Percentiles rank a stretch among this genome's conserved stretches.
These are phyloP conservation scores for Drosophila diplacantha DNA, from an alignment of 2,888 invertebrate genomes.

Conservation along the genomic window DNA sequence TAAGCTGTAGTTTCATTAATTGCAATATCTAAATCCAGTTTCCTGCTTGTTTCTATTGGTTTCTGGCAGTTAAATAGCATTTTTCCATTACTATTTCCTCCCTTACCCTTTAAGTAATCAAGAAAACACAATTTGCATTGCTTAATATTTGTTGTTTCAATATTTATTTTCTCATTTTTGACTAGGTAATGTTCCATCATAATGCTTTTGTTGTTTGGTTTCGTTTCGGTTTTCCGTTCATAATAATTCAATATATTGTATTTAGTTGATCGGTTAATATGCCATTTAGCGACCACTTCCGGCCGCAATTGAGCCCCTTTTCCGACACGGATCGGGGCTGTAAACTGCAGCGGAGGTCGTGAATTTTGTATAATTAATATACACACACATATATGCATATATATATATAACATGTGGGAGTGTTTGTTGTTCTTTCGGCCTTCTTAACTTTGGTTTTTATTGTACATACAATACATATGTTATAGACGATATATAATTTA, in stretches of 20 bases:
- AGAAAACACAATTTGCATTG: constrained; percentile 17
- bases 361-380: constrained; percentile 29
- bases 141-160: constrained; percentile 49
- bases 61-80: neutral
- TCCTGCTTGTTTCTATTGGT: neutral
- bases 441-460: constrained; percentile 14
- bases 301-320: constrained; percentile 2
- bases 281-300: constrained; percentile 53
- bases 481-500: constrained; percentile 43
- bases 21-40: neutral
- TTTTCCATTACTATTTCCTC: neutral
- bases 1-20: too few relatives aligned
- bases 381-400: constrained; percentile 29
- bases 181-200: constrained; percentile 68
- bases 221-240: constrained; percentile 40
- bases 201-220: constrained; percentile 42
- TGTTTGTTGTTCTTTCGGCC: constrained; percentile 7
- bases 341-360: constrained; percentile 6
- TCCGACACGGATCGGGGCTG: neutral
- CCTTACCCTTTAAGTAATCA: too few relatives aligned
- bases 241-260: constrained; percentile 63
- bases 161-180: constrained; percentile 76
- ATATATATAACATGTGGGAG: constrained; percentile 38
- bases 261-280: constrained; percentile 64
- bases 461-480: constrained; percentile 45